A percentile compares a stretch with the other conserved stretches of the same genome.
phyloP scores from a whole-genome alignment of 2,888 invertebrate genomes.

The Dicyrtomina minuta region DNA sequence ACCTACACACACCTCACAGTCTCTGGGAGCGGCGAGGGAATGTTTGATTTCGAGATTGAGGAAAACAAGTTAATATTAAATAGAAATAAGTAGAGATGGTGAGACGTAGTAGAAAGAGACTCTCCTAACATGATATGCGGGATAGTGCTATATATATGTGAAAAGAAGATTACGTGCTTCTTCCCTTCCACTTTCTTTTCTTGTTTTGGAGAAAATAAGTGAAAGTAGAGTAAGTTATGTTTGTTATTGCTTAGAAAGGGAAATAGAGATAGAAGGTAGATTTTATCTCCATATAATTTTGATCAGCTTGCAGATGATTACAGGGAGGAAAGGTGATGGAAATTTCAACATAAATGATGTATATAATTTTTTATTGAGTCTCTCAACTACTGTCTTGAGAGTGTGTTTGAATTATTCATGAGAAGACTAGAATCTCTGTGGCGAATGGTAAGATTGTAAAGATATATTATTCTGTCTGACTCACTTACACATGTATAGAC shows the following conservation, averaged over 20 bases:
- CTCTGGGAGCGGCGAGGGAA: neutral
- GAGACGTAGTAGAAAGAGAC: no score
- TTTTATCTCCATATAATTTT: slow-evolving; percentile 26
- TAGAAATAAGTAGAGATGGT: neutral
- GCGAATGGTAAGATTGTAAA: neutral
- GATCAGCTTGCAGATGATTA: slow-evolving; percentile 18
- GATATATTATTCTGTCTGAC: neutral
- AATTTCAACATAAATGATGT: slow-evolving; percentile 21
- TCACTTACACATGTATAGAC: neutral
- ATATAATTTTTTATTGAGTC: slow-evolving; percentile 21
- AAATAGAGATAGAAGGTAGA: slow-evolving; percentile 1
- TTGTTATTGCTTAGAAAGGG: neutral
- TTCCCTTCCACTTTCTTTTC: neutral
- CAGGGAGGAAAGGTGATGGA: slow-evolving; percentile 18
- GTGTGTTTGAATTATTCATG: slow-evolving; percentile 22
- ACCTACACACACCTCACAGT: no score
- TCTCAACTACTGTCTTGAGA: slow-evolving; percentile 17
- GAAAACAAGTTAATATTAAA: neutral
- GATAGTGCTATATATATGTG: neutral
- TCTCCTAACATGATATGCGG: no score
- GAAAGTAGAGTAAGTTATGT: neutral
- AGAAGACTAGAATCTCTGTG: slow-evolving; percentile 1
- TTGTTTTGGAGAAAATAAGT: neutral
- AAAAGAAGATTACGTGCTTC: no score
- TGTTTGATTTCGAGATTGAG: neutral